phyloP scores from a whole-genome alignment of 2,888 invertebrate species.

The Notocelia uddmanniana region DNA sequence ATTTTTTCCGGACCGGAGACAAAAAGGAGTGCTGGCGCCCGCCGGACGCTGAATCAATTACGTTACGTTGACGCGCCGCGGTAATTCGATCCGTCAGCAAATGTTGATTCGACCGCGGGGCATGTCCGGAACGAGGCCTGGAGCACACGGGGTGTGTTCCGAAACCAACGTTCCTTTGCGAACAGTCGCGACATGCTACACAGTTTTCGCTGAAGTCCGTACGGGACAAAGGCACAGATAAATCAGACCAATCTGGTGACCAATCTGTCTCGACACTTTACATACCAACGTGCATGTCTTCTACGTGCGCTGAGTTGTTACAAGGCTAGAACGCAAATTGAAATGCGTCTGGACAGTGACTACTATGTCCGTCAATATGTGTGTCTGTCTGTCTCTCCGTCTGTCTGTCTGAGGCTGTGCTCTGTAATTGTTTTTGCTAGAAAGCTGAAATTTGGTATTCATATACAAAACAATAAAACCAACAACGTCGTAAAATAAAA shows the following conservation, averaged over 20 bases:
- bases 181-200: neutral
- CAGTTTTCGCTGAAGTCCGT: neutral
- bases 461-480: too few relatives aligned
- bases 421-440: too few relatives aligned
- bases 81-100: constrained; percentile 83
- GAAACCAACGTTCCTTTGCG: neutral
- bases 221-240: neutral
- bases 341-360: too few relatives aligned
- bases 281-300: neutral
- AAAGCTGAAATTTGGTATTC: too few relatives aligned
- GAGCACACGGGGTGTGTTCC: constrained; percentile 47
- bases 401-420: too few relatives aligned
- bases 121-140: constrained; percentile 53
- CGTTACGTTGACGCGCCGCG: constrained; percentile 74
- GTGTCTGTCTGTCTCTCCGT: too few relatives aligned
- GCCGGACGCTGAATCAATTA: constrained; percentile 80
- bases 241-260: too few relatives aligned
- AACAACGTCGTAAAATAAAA: too few relatives aligned
- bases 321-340: neutral
- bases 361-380: too few relatives aligned
- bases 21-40: constrained; percentile 74
- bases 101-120: constrained; percentile 82
- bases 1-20: constrained; percentile 65
- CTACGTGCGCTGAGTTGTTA: neutral
- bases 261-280: neutral